Base-by-base conservation (phyloP, 2,888 invertebrate genomes). In the Drosophila anceps region DNA sequence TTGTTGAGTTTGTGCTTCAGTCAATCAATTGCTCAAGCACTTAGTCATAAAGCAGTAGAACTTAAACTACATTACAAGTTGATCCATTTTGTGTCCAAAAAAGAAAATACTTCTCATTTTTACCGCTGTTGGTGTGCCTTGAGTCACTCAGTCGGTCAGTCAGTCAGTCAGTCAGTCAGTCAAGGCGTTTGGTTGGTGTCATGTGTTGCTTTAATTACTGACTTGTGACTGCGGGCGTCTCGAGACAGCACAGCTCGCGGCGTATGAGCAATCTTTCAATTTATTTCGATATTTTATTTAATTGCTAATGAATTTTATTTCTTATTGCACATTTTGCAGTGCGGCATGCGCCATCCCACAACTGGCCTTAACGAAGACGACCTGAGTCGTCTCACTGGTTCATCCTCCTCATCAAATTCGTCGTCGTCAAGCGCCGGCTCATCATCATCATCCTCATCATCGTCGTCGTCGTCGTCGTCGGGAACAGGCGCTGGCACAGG, bases 321-420 rank as follows among this genome's bases (percentile, higher is more conserved):
- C 18, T 29, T 35, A 31, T 37, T 51, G 10, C 61, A 80, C 6
- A 60, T 1, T 37, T 91, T 92, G 64, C 80, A 93, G 93, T 93
- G 93, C 93, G 93, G 93, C 92, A 93, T 93, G 93, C 93, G 93
- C 92, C 93, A 93, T 91, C 93, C 93, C 90, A 93, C 92, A 89
- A 92, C 92, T 86, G 93, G 92, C 91, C 92, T 92, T 88, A 93
- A 92, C 89, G 93, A 93, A 91, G 93, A 92, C 93, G 93, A 93
- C 92, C 86, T 93, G 72, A 93, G 93, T 93, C 93, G 93, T 93
- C 93, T 93, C 79, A 93, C 93, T 81, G 92, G 92, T 90, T 93
- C 93, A 91, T 93, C 93, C 83, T 90, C 92, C 79, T 91, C 92
- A 80, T 77, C 82, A 67, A 69, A 77, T 54, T 82, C 88, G 78